Conservation (phyloP, 2,888 invertebrate genomes). For the Drosophila falleni region DNA sequence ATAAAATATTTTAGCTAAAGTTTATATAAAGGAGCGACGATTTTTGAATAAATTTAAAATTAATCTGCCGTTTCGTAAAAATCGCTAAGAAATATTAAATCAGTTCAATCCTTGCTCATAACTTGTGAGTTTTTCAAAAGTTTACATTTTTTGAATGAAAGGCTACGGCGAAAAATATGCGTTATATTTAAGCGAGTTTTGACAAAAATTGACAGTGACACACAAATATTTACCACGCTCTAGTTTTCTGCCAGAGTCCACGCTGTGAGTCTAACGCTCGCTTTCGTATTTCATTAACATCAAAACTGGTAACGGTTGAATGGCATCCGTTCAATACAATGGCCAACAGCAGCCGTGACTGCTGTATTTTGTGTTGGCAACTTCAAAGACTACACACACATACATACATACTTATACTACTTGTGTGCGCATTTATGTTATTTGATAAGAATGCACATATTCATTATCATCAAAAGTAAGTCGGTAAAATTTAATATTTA, state of each 20-base stretch:
- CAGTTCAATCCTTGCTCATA: neutral
- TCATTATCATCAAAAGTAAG: conserved; percentile 38
- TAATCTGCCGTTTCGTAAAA: neutral
- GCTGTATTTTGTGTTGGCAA: conserved; percentile 14
- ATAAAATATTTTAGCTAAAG: neutral
- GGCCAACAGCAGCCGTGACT: conserved; percentile 23
- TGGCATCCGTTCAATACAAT: conserved; percentile 30
- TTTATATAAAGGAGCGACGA: no score
- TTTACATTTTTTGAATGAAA: conserved; percentile 14
- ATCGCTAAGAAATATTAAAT: neutral
- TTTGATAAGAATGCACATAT: conserved; percentile 31
- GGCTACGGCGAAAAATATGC: conserved; percentile 30
- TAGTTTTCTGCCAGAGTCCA: conserved; percentile 14
- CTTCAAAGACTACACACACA: conserved; percentile 4
- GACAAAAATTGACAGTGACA: conserved; percentile 53
- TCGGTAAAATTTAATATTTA: conserved; percentile 1
- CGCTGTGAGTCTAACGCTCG: conserved; percentile 37
- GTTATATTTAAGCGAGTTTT: conserved; percentile 31
- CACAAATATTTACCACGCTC: conserved; percentile 39
- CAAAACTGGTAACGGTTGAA: conserved; percentile 61
- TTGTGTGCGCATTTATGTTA: conserved; percentile 1
- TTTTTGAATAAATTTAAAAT: neutral
- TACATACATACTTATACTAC: neutral
- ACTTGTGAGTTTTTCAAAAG: neutral
- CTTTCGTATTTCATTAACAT: conserved; percentile 77